Evolutionary conservation across 2,113 vertebrate genomes (phyloP), one percentile per base, ranked within the genome.

Genomic region (Petrocephalus microphthalmus): DNA sequence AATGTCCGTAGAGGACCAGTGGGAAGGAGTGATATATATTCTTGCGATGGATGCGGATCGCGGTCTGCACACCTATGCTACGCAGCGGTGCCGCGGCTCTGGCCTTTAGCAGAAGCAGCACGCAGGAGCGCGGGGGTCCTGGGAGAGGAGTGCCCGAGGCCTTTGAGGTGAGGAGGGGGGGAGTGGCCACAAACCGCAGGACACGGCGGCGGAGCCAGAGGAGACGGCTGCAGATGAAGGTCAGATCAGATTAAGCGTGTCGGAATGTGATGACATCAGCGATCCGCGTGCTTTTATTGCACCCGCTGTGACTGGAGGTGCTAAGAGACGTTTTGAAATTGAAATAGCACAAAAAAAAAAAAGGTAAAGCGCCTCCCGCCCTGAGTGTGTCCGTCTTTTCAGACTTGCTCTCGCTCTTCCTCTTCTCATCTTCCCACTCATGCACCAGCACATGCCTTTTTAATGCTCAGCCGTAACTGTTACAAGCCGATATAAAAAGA

Each of bases 261-360:
- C 97, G 97, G 97, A 97, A 99, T 96, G 96, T 96, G 96, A 97
- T 98, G 97, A 98, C 97, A 98, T 97, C 95, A 96, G 97, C 97
- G 98, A 97, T 98, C 97, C 98, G 97, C 97, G 97, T 97, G 96
- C 95, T 96, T 96, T 96, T 84, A 84, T 60, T 60, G 53, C 74
- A 84, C 37, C 87, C n/a, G 84, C 84, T 85, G 49, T 88, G 20
- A 95, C 96, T 96, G 95, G 95, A 95, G 96, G 96, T 96, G 96
- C 95, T 96, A 95, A 95, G 96, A 95, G 97, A 97, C 96, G 94
- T 96, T 95, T 96, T 96, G 96, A 97, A 97, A 98, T 98, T 96
- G 97, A 95, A 94, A 94, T 95, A 95, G 95, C 95, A 95, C 92
- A 85, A 89, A 56, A 85, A 52, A 54, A 42, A 42, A 87, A 90